phyloP scores from a whole-genome alignment of 2,797 vertebrate genomes.

The Polyboroides typus region DNA sequence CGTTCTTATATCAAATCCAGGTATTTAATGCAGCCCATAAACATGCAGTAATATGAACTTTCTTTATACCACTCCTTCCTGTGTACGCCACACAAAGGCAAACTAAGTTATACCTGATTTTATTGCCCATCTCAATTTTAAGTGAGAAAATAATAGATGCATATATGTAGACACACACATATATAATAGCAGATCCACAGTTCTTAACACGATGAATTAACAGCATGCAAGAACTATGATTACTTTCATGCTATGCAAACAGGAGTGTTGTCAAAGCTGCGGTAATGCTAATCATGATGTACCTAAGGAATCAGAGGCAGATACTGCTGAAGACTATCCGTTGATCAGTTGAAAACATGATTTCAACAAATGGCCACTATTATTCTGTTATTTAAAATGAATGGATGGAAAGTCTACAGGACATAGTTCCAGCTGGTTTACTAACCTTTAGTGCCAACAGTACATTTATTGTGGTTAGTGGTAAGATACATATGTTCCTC shows the following conservation, averaged over 20 bases:
- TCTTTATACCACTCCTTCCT: not conserved
- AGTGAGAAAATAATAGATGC: not conserved
- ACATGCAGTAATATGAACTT: not conserved
- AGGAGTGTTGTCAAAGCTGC: not conserved
- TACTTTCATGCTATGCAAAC: not conserved
- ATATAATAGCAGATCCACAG: not conserved
- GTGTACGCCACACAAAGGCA: not conserved
- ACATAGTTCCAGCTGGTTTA: not conserved
- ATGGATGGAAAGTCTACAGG: not conserved
- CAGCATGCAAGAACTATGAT: not conserved
- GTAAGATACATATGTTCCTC: not conserved
- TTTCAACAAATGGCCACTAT: not conserved
- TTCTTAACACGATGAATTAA: not conserved
- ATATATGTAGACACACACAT: fast-evolving
- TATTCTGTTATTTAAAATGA: not conserved
- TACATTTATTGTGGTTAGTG: not conserved
- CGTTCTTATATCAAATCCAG: not conserved
- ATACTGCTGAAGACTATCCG: not conserved
- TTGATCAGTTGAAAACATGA: not conserved
- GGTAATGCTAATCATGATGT: not conserved
- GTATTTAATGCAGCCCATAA: not conserved
- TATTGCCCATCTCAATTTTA: not conserved
- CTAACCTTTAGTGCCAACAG: not conserved
- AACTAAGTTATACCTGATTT: not conserved
- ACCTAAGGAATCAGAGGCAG: not conserved